phyloP scores from a whole-genome alignment of 2,113 vertebrate species.

The Actenoides hombroni region DNA sequence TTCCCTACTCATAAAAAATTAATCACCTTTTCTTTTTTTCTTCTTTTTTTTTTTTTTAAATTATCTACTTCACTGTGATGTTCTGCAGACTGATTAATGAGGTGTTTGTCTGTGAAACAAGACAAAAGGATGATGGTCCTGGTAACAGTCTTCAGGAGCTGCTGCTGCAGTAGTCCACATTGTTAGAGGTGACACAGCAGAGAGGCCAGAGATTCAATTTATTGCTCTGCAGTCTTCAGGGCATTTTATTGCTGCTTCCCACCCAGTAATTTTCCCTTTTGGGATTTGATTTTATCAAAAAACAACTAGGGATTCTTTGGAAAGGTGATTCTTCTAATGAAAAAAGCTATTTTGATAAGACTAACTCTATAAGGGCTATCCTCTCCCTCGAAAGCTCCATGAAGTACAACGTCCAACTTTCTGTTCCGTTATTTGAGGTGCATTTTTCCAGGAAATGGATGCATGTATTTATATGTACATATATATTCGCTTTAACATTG shows the following conservation, averaged over 20 bases:
- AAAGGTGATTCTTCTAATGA: background rate
- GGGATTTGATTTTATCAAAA: background rate
- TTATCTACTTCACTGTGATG: background rate
- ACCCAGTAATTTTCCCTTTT: background rate
- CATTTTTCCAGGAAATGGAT: background rate
- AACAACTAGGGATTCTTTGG: background rate
- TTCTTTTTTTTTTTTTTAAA: background rate
- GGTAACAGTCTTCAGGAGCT: background rate
- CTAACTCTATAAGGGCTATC: background rate
- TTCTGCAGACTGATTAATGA: constrained; percentile 29
- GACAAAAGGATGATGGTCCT: background rate
- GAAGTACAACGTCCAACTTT: fast-evolving
- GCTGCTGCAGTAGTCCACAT: background rate
- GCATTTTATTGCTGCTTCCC: background rate
- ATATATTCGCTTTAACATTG: background rate
- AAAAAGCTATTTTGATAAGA: fast-evolving
- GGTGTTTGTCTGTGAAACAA: background rate
- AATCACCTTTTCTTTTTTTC: background rate
- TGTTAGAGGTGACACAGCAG: background rate
- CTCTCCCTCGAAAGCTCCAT: background rate
- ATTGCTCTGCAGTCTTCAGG: background rate
- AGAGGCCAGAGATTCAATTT: background rate
- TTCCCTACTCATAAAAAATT: background rate
- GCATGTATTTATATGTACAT: fast-evolving
- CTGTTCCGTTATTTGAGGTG: fast-evolving